phyloP scores from a whole-genome alignment of 30 jellyfish, hydroid and myxozoan genomes.

The Aurelia aurita region DNA sequence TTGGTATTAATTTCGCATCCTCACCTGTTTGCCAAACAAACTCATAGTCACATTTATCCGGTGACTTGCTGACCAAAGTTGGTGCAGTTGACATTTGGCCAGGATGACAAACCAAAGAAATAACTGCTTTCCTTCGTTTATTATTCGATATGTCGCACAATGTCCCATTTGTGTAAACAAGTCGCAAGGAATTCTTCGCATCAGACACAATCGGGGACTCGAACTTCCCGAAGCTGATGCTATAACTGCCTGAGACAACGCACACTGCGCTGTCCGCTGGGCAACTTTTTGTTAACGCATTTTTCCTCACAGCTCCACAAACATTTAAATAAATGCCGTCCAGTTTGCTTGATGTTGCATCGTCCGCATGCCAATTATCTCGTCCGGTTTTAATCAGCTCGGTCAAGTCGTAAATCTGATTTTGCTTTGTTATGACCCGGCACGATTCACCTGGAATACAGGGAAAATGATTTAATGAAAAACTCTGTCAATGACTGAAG shows the following conservation, averaged over 20 bases:
- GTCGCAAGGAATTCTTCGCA: slow-evolving; percentile 48
- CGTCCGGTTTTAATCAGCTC: slow-evolving; percentile 43
- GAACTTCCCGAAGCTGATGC: slow-evolving; percentile 68
- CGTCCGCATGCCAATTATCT: slow-evolving; percentile 63
- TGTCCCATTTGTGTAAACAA: slow-evolving; percentile 66
- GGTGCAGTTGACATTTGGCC: slow-evolving; percentile 74
- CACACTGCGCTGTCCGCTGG: slow-evolving; percentile 74
- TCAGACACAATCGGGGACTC: slow-evolving; percentile 18
- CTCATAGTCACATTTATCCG: slow-evolving; percentile 64
- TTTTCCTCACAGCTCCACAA: slow-evolving; percentile 54
- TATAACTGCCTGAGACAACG: slow-evolving; percentile 21
- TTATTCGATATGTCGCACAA: slow-evolving; percentile 14
- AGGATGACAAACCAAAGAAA: slow-evolving; percentile 73
- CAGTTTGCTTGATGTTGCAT: slow-evolving; percentile 11
- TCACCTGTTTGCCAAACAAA: slow-evolving; percentile 88
- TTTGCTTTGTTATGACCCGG: slow-evolving; percentile 21
- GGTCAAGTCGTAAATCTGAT: slow-evolving; percentile 70
- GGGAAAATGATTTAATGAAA: neutral
- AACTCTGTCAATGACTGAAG: too few species aligned
- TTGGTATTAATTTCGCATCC: neutral
- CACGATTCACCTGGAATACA: slow-evolving; percentile 39
- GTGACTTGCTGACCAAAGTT: slow-evolving; percentile 38
- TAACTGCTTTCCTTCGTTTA: slow-evolving; percentile 21
- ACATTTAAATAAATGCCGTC: slow-evolving; percentile 57
- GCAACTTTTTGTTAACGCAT: slow-evolving; percentile 44